Conservation (phyloP, 2,888 invertebrate genomes). For the Cyaniris semiargus region DNA sequence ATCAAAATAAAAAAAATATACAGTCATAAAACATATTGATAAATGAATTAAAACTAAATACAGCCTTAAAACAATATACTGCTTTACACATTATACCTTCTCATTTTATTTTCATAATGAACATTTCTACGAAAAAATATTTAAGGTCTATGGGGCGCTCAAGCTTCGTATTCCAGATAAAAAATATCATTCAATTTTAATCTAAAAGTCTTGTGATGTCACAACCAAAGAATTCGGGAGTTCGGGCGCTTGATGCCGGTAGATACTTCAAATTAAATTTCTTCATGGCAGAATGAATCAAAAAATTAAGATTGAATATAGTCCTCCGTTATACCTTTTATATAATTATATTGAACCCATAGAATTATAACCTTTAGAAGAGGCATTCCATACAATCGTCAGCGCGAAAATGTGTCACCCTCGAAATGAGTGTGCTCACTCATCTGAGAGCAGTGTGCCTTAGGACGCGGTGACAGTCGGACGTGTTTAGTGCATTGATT, state of each 20-base stretch:
- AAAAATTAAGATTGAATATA: conserved; percentile 60
- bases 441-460: no score
- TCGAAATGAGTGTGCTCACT: no score
- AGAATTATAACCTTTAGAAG: no score
- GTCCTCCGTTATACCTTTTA: not conserved
- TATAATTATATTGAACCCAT: conserved; percentile 5
- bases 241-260: conserved; percentile 64
- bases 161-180: conserved; percentile 16
- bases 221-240: conserved; percentile 31
- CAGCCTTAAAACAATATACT: no score
- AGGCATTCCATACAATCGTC: no score
- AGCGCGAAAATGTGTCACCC: no score
- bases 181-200: conserved; percentile 29
- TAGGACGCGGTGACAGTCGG: no score
- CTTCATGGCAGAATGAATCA: conserved; percentile 71
- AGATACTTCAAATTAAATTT: conserved; percentile 73
- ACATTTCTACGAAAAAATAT: not conserved
- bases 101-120: not conserved
- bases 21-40: no score
- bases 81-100: not conserved
- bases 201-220: conserved; percentile 31
- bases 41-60: no score
- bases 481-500: no score
- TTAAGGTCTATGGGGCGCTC: not conserved
- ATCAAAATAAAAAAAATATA: no score